Evolutionary conservation across 2,797 vertebrate genomes (phyloP), one percentile per base, ranked within the genome.

Genomic region (Paramormyrops hopkinsi): DNA sequence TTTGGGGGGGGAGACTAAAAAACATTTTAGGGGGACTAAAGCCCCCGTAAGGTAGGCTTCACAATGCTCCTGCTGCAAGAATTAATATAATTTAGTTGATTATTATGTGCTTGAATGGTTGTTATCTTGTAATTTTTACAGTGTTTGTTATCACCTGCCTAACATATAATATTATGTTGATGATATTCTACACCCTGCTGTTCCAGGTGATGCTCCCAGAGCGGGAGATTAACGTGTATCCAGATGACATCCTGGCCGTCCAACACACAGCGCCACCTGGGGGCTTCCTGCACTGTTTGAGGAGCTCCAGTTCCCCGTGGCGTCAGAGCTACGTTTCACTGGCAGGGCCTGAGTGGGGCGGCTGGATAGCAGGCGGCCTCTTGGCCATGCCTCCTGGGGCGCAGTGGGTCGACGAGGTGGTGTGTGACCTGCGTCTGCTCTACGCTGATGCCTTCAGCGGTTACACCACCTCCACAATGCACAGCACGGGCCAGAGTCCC

Each of bases 221-320:
- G 2, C 90, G 87, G 91, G 91, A 90, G 0, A 91, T 96, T 50
- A 84, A n/a, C 7, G 94, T 97, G 1, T 96, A 95, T 86, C 96
- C 97, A 0, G 96, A 96, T 82, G 96, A 97, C 22, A 90, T 97
- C 11, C 90, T 97, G 37, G 96, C 95, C 0, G 17, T 97, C 41
- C 97, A 97, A 62, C 96, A 97, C 93, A 95, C 93, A 44, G 93
- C 94, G 0, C 88, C 90, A 17, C n/a, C 91, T 1, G 95, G 95
- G 54, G 86, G 90, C 0, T 95, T 97, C 91, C 91, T 97, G 0
- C 94, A 92, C 7, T 97, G 96, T 89, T 87, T 89, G 12, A 90
- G 86, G 11, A 48, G 82, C 51, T 48, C 12, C 0, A 89, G 92
- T 25, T 96, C 95, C 1, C 90, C 93, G 0, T 97, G 96, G 97